Evolutionary conservation across 2,888 invertebrate genomes (phyloP).

Genomic region (Entomobrya multifasciata): DNA sequence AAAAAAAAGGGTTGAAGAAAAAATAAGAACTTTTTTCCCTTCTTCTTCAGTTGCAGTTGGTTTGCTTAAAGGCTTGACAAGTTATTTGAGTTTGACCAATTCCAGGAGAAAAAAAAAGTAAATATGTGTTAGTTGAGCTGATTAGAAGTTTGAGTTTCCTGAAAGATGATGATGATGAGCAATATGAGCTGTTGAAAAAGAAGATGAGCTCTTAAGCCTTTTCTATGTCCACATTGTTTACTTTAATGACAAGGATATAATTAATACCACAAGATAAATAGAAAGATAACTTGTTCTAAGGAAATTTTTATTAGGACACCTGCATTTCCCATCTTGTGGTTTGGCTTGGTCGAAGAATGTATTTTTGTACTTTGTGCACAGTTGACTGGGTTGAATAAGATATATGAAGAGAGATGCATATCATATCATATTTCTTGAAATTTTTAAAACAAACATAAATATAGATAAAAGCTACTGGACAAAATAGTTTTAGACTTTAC

Average conservation of each 20-base stretch:
- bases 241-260: conserved; percentile 59
- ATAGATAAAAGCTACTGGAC: too few species aligned
- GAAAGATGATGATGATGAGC: too few species aligned
- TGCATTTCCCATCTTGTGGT: neutral
- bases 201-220: neutral
- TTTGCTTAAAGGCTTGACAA: too few species aligned
- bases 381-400: too few species aligned
- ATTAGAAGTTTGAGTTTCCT: too few species aligned
- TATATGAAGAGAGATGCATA: conserved; percentile 2
- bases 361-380: too few species aligned
- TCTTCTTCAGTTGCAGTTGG: conserved; percentile 30
- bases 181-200: neutral
- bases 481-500: too few species aligned
- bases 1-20: conserved; percentile 5
- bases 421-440: too few species aligned
- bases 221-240: neutral
- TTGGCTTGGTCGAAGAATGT: too few species aligned
- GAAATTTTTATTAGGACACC: neutral
- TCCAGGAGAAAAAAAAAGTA: neutral
- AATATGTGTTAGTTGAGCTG: too few species aligned
- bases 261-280: neutral
- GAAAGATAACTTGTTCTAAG: neutral
- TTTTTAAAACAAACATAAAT: too few species aligned
- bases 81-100: neutral
- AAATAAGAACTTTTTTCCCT: neutral